Percentiles rank a stretch among this genome's conserved stretches.
These are phyloP conservation scores for Melieria crassipennis DNA, from an alignment of 2,888 invertebrate genomes.

Conservation along the genomic window DNA sequence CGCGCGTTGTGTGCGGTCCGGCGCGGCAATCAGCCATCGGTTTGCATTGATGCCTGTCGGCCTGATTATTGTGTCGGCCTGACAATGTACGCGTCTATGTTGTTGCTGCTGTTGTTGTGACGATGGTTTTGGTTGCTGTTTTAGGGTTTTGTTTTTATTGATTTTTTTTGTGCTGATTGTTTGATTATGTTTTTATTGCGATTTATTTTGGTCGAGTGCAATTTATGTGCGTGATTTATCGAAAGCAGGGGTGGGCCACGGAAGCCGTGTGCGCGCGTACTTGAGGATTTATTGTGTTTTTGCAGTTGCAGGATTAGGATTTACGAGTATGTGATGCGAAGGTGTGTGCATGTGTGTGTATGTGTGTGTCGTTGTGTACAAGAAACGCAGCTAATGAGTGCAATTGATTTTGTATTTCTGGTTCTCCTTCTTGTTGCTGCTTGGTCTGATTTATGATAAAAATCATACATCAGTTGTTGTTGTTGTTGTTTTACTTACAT, in stretches of 20 bases:
- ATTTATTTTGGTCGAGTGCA: constrained; percentile 29
- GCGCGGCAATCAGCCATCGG: not conserved
- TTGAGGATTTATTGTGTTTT: constrained; percentile 33
- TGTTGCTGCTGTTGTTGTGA: constrained; percentile 12
- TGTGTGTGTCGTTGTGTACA: not conserved
- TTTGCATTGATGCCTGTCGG: not conserved
- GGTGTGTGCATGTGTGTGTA: not conserved
- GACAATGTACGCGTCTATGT: constrained; percentile 3
- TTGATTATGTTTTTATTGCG: constrained; percentile 33
- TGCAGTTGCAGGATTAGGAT: constrained; percentile 36
- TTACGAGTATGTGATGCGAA: constrained; percentile 8
- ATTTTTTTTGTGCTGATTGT: constrained; percentile 20
- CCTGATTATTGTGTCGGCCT: constrained; percentile 8
- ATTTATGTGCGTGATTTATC: constrained; percentile 35
- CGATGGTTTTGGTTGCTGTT: constrained; percentile 14
- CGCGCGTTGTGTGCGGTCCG: constrained; percentile 20
- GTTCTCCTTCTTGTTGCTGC: too few species aligned
- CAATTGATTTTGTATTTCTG: not conserved
- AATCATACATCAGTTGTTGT: not conserved
- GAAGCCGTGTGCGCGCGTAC: constrained; percentile 1
- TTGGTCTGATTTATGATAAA: not conserved
- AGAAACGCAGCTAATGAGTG: constrained; percentile 25
- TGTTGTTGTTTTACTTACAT: constrained; percentile 1
- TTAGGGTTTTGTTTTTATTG: not conserved
- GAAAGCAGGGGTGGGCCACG: constrained; percentile 24